Percentiles rank a stretch among this genome's conserved stretches.
Evolutionary conservation across 2,797 vertebrate species (phyloP).

Genomic region (Neopelma chrysocephalum): DNA sequence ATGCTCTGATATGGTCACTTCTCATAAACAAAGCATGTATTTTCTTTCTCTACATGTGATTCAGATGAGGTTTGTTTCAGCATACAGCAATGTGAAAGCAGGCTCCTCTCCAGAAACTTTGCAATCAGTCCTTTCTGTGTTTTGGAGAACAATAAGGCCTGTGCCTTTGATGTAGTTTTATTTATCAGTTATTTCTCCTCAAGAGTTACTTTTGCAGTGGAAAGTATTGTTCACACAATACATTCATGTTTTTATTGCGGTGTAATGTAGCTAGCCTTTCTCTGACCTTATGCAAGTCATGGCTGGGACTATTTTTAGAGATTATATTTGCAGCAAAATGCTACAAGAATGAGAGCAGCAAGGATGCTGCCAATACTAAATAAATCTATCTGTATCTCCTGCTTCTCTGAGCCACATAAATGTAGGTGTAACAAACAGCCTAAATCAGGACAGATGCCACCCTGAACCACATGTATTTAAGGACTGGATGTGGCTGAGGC

Average conservation of each 20-base stretch:
- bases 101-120: not conserved
- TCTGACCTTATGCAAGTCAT: conserved; percentile 66
- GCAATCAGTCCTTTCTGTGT: not conserved
- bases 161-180: not conserved
- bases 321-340: conserved; percentile 59
- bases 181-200: not conserved
- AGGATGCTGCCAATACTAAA: conserved; percentile 15
- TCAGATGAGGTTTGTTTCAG: not conserved
- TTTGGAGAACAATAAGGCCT: not conserved
- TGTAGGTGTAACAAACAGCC: not conserved
- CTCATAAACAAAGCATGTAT: not conserved
- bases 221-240: conserved; percentile 47
- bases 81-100: not conserved
- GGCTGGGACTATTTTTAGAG: conserved; percentile 66
- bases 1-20: not conserved
- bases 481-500: not conserved
- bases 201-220: conserved; percentile 8
- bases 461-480: not conserved
- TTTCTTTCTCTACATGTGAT: not conserved
- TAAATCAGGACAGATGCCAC: not conserved
- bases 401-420: not conserved
- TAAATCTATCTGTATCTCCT: conserved; percentile 6
- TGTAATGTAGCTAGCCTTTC: conserved; percentile 41
- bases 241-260: not conserved
- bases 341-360: conserved; percentile 53